Evolutionary conservation across 2,797 vertebrate species (phyloP), one percentile per base, ranked within the genome.

Genomic region (Syndactyla subalaris): DNA sequence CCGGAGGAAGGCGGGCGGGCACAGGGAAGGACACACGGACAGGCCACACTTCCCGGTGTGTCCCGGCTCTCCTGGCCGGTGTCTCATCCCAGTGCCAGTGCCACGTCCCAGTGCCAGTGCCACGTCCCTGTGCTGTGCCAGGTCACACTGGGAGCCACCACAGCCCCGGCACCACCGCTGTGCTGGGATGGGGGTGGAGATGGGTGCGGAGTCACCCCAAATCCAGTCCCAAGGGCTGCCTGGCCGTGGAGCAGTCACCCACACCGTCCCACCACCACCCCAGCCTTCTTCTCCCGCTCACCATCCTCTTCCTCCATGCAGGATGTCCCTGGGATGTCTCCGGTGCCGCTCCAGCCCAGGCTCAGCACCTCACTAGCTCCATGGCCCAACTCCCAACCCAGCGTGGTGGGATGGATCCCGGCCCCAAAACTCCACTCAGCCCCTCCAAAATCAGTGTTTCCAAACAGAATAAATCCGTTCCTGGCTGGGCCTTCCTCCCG

Each of bases 1-100:
- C 32, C 1, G 4, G 49, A 39, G 22, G 55, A 23, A 27, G 43
- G 30, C 1, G 1, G 9, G 23, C 0, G 3, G 26, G 6, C 2
- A 2, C 2, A 1, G 22, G 55, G 67, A 55, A 11, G 73, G 74
- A 63, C 55, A 23, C 67, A 62, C 0, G 2, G 74, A 63, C 17
- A 5, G 63, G 34, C 5, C 65, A 45, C 9, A 7, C 49, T n/a
- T 46, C 13, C 57, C 75, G 7, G 11, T 4, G 1, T 7, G 6
- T 19, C 81, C 2, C 2, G 3, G 38, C 55, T 68, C 75, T 39
- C 36, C 36, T 14, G 52, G 24, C 59, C 1, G 0, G 21, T 15
- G 27, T 34, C 46, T 24, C 0, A 3, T 52, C 24, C 78, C 3
- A 4, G 45, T 22, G 20, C 58, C 2, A n/a, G n/a, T n/a, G n/a